These are phyloP conservation scores for Trachymyrmex septentrionalis DNA, from an alignment of 1,140 invertebrate genomes.

Conservation along the genomic window DNA sequence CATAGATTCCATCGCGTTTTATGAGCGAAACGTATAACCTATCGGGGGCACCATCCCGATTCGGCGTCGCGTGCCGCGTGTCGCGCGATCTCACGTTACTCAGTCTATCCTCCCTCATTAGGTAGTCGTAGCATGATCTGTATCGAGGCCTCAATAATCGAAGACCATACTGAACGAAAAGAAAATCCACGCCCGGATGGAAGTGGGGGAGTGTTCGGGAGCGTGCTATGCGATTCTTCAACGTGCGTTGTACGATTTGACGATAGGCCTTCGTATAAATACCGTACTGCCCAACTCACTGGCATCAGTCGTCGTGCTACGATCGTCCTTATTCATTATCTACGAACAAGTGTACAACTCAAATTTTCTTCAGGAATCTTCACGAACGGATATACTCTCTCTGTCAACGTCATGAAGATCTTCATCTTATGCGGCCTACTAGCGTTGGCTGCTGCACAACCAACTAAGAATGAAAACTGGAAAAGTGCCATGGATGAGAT, in stretches of 20 bases:
- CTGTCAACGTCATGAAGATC: slow-evolving; percentile 76
- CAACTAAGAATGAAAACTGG: slow-evolving; percentile 89
- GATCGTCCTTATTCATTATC: slow-evolving; percentile 72
- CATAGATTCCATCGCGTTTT: slow-evolving; percentile 52
- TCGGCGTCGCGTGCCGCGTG: slow-evolving; percentile 44
- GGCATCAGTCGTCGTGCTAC: slow-evolving; percentile 83
- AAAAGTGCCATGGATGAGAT: slow-evolving; percentile 90
- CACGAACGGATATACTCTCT: slow-evolving; percentile 33
- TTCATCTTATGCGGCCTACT: slow-evolving; percentile 77
- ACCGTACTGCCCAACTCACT: slow-evolving; percentile 80
- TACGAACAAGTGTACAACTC: slow-evolving; percentile 21
- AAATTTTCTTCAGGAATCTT: slow-evolving; percentile 26
- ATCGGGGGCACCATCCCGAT: slow-evolving; percentile 19
- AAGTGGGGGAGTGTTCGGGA: slow-evolving; percentile 63
- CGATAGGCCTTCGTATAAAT: slow-evolving; percentile 84
- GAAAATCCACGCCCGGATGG: slow-evolving; percentile 82
- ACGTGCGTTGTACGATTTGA: slow-evolving; percentile 66
- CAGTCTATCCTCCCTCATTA: slow-evolving; percentile 34
- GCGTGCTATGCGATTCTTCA: slow-evolving; percentile 59
- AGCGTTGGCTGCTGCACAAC: slow-evolving; percentile 87
- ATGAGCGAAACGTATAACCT: slow-evolving; percentile 25
- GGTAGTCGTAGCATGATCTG: slow-evolving; percentile 79
- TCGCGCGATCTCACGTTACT: slow-evolving; percentile 42
- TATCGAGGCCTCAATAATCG: slow-evolving; percentile 86
- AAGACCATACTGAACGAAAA: slow-evolving; percentile 87